These are phyloP conservation scores for Sycophila texana DNA, from an alignment of 2,888 invertebrate genomes.

Conservation along the genomic window DNA sequence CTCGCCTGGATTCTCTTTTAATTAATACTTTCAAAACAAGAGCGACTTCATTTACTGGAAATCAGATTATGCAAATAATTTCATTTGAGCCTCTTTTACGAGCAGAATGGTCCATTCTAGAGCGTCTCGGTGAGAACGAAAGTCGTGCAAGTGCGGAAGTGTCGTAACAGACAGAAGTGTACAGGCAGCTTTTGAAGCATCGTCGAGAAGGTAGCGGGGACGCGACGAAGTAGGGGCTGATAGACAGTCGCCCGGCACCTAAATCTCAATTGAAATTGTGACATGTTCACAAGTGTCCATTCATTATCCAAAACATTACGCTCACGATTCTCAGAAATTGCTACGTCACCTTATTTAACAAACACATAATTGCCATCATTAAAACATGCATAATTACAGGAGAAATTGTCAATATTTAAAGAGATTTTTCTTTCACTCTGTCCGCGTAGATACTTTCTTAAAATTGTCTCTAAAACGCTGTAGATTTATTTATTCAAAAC, in stretches of 20 bases:
- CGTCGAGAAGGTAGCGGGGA: conserved; percentile 33
- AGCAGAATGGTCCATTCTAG: too few species aligned
- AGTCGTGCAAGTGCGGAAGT: conserved; percentile 18
- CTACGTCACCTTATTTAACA: conserved; percentile 54
- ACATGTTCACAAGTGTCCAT: conserved; percentile 51
- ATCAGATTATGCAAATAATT: too few species aligned
- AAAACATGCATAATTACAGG: conserved; percentile 23
- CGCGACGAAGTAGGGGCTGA: conserved; percentile 17
- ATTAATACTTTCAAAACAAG: neutral
- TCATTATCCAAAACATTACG: conserved; percentile 48
- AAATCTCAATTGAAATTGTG: conserved; percentile 55
- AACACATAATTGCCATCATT: conserved; percentile 40
- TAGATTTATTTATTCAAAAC: too few species aligned
- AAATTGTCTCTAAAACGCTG: too few species aligned
- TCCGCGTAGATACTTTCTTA: neutral
- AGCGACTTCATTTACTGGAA: neutral
- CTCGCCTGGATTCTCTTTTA: neutral
- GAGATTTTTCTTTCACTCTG: too few species aligned
- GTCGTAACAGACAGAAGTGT: neutral
- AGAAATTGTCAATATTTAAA: conserved; percentile 26
- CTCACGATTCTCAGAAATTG: conserved; percentile 38
- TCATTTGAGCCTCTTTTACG: too few species aligned
- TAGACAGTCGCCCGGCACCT: conserved; percentile 30
- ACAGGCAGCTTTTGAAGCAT: conserved; percentile 40
- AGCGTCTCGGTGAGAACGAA: neutral